Base-by-base conservation (phyloP, 2,888 invertebrate species). In the Mythimna lalbum region DNA sequence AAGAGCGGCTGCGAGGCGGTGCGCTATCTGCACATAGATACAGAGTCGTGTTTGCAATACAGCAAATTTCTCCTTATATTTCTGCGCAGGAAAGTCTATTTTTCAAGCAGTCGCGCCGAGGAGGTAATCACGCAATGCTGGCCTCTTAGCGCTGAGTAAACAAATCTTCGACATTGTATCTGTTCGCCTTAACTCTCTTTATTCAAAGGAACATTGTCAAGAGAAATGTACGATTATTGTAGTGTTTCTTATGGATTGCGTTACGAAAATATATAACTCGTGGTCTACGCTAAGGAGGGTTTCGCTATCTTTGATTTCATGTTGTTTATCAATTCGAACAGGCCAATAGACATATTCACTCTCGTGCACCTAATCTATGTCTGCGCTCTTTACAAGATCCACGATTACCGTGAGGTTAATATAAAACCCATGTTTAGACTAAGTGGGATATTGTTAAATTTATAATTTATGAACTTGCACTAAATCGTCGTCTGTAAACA, bases 121-220 rank as follows among this genome's bases (percentile, higher is more conserved):
- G 80, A 89, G 88, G 92, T 93, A 93, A 94, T 94, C 95, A 92
- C 89, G 91, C 92, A 90, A 90, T 89, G 91, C 89, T 90, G 86
- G 90, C 89, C 92, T 92, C 91, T 93, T 93, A 93, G 89, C 89
- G 87, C 89, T 91, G 90, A 91, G 91, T 92, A 93, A 94, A 95
- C 95, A 94, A 95, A 94, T 95, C 95, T 95, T 93, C 92, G 91
- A 94, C 95, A 95, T 94, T 93, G 94, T 95, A 94, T 94, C 94
- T 92, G 89, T 92, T 92, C 90, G 92, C 92, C 90, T 93, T 94
- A 94, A 94, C 94, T 94, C 93, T 93, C 92, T 93, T 93, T 95
- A 95, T 94, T 94, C 93, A 94, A 94, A 94, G 94, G 93, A 94
- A 94, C 94, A 92, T 94, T 94, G 95, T 95, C 95, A 94, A 94